Evolutionary conservation across 2,888 invertebrate genomes (phyloP).

Genomic region (Dolomedes plantarius): DNA sequence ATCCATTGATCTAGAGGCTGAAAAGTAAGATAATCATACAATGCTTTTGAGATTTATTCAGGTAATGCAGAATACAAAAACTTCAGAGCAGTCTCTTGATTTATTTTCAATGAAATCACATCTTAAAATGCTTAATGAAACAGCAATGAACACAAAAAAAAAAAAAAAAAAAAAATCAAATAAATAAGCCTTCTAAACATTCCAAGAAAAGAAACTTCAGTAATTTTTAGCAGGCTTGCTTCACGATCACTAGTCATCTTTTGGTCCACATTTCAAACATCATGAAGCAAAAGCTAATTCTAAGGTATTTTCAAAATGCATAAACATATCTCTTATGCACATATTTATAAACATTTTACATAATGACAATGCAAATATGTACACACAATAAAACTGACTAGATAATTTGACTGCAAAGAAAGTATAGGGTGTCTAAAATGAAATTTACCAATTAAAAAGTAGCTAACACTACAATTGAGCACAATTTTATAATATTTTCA

Average conservation of each 20-base stretch:
- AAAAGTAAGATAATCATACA: too few relatives aligned
- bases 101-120: too few relatives aligned
- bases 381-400: constrained; percentile 64
- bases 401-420: constrained; percentile 20
- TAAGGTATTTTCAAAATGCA: constrained; percentile 30
- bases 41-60: too few relatives aligned
- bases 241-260: constrained; percentile 31
- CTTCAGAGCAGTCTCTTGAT: too few relatives aligned
- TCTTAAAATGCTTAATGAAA: too few relatives aligned
- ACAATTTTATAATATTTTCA: too few relatives aligned
- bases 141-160: too few relatives aligned
- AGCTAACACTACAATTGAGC: too few relatives aligned
- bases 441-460: not conserved
- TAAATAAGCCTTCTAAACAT: too few relatives aligned
- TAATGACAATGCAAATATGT: constrained; percentile 53
- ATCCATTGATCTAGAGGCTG: not conserved
- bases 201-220: too few relatives aligned
- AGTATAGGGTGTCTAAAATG: not conserved
- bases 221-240: constrained; percentile 29
- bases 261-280: constrained; percentile 63
- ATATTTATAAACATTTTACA: constrained; percentile 43
- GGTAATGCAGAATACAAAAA: too few relatives aligned
- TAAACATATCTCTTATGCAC: constrained; percentile 46
- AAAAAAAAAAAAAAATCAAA: too few relatives aligned
- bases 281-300: constrained; percentile 31